These are phyloP conservation scores for Coryphaenoides rupestris DNA, from an alignment of 2,113 vertebrate genomes.

Conservation along the genomic window DNA sequence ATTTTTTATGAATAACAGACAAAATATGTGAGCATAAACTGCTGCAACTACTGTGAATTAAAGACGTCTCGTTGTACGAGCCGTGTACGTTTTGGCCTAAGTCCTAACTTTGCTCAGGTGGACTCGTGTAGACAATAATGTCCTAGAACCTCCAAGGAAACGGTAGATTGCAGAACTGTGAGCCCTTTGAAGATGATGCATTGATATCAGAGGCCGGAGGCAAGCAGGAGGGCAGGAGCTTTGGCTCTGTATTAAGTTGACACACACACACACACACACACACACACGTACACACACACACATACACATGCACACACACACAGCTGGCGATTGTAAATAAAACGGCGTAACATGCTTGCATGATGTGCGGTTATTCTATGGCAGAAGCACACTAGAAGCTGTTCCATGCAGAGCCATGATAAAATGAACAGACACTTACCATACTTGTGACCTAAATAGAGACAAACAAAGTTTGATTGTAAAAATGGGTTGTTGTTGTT, in stretches of 20 bases:
- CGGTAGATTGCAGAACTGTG: too few species aligned
- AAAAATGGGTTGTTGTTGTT: slow-evolving; percentile 20
- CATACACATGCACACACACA: too few species aligned
- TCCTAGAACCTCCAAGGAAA: too few species aligned
- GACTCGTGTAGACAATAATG: slow-evolving; percentile 14
- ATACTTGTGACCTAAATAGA: slow-evolving; percentile 97
- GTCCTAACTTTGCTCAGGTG: not conserved
- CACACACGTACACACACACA: too few species aligned
- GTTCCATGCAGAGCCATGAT: slow-evolving; percentile 76
- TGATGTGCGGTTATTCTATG: slow-evolving; percentile 33
- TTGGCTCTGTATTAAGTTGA: slow-evolving; percentile 30
- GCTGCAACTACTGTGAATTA: not conserved
- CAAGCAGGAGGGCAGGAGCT: slow-evolving; percentile 77
- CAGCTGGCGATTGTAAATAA: too few species aligned
- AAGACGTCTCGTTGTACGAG: not conserved
- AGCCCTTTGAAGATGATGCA: slow-evolving; percentile 29
- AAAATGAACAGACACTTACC: slow-evolving; percentile 88
- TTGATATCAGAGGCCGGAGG: slow-evolving; percentile 48
- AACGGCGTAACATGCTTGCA: too few species aligned
- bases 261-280: too few species aligned
- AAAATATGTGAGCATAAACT: not conserved
- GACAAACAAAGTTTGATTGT: slow-evolving; percentile 79
- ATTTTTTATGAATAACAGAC: not conserved
- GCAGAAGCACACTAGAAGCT: slow-evolving; percentile 56
- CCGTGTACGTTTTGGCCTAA: not conserved